Percentiles rank a stretch among this genome's conserved stretches.
Evolutionary conservation across 2,888 invertebrate genomes (phyloP).

Genomic region (Diaprepes abbreviatus): DNA sequence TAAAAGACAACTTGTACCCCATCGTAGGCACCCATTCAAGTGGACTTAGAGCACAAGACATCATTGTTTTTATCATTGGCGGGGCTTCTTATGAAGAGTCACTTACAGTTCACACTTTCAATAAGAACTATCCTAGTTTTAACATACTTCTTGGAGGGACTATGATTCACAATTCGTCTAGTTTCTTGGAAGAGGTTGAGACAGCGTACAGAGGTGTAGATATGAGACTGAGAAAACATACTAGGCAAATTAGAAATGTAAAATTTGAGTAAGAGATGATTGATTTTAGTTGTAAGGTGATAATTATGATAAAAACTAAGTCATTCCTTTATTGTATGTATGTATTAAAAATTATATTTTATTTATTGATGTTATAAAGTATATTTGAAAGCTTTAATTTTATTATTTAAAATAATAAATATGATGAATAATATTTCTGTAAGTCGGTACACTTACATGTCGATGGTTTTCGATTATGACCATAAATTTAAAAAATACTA

Average conservation of each 20-base stretch:
- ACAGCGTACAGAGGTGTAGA: slow-evolving; percentile 71
- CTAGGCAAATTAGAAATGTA: slow-evolving; percentile 59
- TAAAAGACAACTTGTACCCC: slow-evolving; percentile 90
- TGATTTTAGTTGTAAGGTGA: neutral
- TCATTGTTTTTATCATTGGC: slow-evolving; percentile 97
- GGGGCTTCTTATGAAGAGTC: slow-evolving; percentile 98
- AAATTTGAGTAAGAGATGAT: slow-evolving; percentile 51
- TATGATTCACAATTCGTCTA: slow-evolving; percentile 87
- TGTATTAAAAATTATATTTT: neutral
- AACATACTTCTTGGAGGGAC: slow-evolving; percentile 93
- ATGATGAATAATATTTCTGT: too few species aligned
- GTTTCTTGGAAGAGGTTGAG: slow-evolving; percentile 83
- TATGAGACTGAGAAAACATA: slow-evolving; percentile 72
- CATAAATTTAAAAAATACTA: too few species aligned
- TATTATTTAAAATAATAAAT: too few species aligned
- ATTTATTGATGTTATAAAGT: neutral
- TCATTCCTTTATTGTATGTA: neutral
- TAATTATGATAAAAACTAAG: too few species aligned
- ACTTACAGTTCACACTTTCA: slow-evolving; percentile 84
- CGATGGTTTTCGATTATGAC: too few species aligned
- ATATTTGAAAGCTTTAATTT: slow-evolving; percentile 6
- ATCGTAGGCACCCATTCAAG: slow-evolving; percentile 78
- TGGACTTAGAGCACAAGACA: slow-evolving; percentile 83
- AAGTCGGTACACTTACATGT: too few species aligned
- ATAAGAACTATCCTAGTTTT: slow-evolving; percentile 80